A percentile compares a stretch with the other conserved stretches of the same genome.
Conservation (phyloP, 2,113 vertebrate species). For the Centropus unirufus region DNA sequence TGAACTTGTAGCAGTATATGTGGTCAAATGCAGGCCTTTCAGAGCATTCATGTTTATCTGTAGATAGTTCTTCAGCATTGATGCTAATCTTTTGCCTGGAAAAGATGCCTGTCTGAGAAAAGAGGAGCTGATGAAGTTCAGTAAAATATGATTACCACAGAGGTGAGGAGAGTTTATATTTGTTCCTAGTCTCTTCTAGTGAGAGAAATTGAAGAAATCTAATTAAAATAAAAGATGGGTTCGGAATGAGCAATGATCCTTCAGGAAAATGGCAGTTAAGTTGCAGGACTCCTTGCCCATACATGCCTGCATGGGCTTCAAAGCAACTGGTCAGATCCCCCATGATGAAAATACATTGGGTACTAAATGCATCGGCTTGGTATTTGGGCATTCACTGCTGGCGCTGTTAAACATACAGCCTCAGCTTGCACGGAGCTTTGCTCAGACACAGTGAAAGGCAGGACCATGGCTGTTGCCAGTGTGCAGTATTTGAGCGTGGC, state of each 20-base stretch:
- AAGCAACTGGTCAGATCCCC: neutral
- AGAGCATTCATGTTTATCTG: neutral
- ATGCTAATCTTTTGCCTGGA: neutral
- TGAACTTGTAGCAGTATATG: neutral
- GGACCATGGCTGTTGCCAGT: neutral
- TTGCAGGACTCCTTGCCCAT: neutral
- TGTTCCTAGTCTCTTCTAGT: neutral
- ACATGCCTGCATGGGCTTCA: neutral
- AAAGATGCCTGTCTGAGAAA: neutral
- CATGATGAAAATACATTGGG: neutral
- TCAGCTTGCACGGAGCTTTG: neutral
- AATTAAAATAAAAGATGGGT: neutral
- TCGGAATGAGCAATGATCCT: neutral
- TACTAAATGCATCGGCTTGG: rapidly evolving
- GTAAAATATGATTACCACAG: neutral
- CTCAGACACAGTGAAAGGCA: neutral
- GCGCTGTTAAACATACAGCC: neutral
- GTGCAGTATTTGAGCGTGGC: neutral
- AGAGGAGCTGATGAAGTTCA: neutral
- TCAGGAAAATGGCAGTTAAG: neutral
- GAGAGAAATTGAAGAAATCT: neutral
- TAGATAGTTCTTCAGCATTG: neutral
- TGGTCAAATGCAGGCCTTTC: neutral
- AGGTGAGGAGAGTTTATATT: neutral
- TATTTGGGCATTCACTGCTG: neutral